Evolutionary conservation across 1,140 invertebrate species (phyloP).

Genomic region (Atta texana): DNA sequence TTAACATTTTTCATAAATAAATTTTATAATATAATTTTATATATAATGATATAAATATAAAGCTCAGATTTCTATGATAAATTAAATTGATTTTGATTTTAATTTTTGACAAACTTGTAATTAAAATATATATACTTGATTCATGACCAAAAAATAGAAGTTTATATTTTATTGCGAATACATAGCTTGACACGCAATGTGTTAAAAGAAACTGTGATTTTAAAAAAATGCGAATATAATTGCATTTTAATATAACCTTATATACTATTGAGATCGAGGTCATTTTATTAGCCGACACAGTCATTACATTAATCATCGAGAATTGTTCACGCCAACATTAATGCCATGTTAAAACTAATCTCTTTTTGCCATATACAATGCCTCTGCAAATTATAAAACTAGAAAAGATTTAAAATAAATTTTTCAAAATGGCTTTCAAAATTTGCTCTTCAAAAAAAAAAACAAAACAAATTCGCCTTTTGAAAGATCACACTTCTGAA

Average conservation of each 20-base stretch:
- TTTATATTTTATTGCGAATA: background rate
- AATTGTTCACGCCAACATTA: conserved; percentile 10
- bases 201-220: background rate
- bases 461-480: background rate
- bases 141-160: background rate
- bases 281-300: background rate
- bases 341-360: background rate
- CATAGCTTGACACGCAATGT: background rate
- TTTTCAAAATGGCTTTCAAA: background rate
- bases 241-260: conserved; percentile 14
- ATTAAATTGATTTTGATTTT: background rate
- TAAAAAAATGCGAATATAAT: background rate
- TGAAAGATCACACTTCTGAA: background rate
- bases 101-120: background rate
- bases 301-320: conserved; percentile 7
- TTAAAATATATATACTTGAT: background rate
- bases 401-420: background rate
- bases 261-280: background rate
- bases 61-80: background rate
- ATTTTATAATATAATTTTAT: background rate
- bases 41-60: background rate
- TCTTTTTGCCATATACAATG: background rate
- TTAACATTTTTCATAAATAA: background rate
- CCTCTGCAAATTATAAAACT: background rate
- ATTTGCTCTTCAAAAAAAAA: background rate